Evolutionary conservation across 2,888 invertebrate genomes (phyloP).

Genomic region (Monoplex corrugatus): DNA sequence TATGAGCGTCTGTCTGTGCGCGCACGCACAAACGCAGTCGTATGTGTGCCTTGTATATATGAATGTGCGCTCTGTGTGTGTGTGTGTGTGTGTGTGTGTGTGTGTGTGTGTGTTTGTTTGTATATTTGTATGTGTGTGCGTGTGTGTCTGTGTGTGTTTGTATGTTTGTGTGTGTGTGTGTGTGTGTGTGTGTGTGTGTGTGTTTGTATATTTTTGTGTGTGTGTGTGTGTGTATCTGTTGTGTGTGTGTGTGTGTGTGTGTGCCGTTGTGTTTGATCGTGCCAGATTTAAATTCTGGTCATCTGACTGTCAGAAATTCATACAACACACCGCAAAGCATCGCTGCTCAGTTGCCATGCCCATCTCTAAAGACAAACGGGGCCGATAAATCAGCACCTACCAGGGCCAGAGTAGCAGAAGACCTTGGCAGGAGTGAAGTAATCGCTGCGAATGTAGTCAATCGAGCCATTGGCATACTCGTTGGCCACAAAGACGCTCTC

Average conservation of each 20-base stretch:
- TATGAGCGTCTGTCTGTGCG: neutral
- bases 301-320: no score
- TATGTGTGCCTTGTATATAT: neutral
- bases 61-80: constrained; percentile 15
- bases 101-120: neutral
- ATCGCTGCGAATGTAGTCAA: neutral
- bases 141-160: no score
- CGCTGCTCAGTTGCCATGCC: neutral
- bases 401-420: constrained; percentile 25
- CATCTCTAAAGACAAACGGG: neutral
- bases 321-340: no score
- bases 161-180: no score
- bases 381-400: neutral
- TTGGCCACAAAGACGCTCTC: neutral
- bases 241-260: no score
- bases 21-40: neutral
- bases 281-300: no score
- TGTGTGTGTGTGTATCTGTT: neutral
- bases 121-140: neutral
- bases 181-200: no score
- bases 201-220: neutral
- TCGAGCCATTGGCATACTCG: neutral
- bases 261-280: no score
- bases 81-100: constrained; percentile 25
- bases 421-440: neutral